These are phyloP conservation scores for Plecturocebus donacophilus DNA, from an alignment of 2,113 vertebrate species.

Conservation along the genomic window DNA sequence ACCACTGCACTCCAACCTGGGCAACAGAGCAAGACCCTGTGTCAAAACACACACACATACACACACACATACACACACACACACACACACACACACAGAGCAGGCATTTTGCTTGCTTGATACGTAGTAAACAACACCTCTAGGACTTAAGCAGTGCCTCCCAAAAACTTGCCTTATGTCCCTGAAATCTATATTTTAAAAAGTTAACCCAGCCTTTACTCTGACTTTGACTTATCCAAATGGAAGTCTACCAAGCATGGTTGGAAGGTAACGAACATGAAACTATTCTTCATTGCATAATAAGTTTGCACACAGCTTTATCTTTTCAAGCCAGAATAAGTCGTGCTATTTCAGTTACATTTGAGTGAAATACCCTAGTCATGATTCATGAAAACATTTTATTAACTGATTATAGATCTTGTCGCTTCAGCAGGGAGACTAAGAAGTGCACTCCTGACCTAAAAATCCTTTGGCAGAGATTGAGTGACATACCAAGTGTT, in stretches of 20 bases:
- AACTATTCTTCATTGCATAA: conserved; percentile 45
- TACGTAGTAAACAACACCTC: not conserved
- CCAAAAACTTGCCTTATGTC: not conserved
- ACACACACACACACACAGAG: not conserved
- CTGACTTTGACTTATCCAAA: conserved; percentile 54
- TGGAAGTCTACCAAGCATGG: not conserved
- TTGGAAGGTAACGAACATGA: conserved; percentile 58
- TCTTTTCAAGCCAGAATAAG: conserved; percentile 64
- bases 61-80: no score
- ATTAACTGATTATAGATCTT: conserved; percentile 75
- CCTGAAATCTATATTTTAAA: conserved; percentile 46
- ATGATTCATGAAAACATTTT: conserved; percentile 76
- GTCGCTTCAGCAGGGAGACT: not conserved
- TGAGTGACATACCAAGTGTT: not conserved
- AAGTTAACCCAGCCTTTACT: conserved; percentile 46
- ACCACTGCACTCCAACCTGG: no score
- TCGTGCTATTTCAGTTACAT: conserved; percentile 52
- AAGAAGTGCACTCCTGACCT: conserved; percentile 48
- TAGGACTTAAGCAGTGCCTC: not conserved
- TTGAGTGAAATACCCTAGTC: conserved; percentile 67
- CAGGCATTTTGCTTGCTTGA: not conserved
- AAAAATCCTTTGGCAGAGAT: conserved; percentile 2
- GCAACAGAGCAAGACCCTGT: no score
- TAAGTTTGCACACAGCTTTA: conserved; percentile 66
- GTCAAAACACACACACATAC: no score